Percentiles rank a stretch among this genome's conserved stretches.
Conservation (phyloP, 2,888 invertebrate species). For the Agriotes lineatus region DNA sequence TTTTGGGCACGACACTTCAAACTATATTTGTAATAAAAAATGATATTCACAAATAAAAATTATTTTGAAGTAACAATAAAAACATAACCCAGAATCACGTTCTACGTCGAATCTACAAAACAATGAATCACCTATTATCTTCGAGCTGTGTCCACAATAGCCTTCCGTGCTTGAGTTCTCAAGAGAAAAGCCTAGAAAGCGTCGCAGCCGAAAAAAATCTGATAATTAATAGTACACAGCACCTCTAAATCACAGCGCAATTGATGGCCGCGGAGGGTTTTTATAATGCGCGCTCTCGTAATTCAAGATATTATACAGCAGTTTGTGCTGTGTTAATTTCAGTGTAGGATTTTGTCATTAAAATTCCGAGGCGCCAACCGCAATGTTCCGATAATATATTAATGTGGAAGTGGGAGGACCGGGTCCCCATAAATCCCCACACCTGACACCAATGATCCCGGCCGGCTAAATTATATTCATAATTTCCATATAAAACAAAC, state of each 20-base stretch:
- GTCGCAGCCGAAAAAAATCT: background rate
- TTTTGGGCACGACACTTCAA: no score
- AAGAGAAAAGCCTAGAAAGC: no score
- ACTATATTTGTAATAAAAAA: no score
- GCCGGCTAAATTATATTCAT: conserved; percentile 59
- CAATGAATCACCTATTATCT: no score
- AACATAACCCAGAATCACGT: no score
- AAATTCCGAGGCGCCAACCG: conserved; percentile 61
- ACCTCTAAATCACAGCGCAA: background rate
- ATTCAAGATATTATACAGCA: conserved; percentile 17
- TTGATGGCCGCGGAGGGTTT: background rate
- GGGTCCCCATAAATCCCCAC: conserved; percentile 59
- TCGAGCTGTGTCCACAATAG: no score
- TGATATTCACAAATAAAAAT: no score
- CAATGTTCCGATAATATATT: conserved; percentile 61
- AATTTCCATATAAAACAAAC: conserved; percentile 58
- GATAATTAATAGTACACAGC: background rate
- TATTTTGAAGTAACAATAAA: no score
- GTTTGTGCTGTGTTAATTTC: conserved; percentile 23
- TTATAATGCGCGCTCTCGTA: conserved; percentile 16
- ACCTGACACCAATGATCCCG: conserved; percentile 57
- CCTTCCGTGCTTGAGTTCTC: no score
- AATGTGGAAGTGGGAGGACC: conserved; percentile 62
- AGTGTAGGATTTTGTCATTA: conserved; percentile 57
- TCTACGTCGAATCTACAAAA: no score